A percentile compares a stretch with the other conserved stretches of the same genome.
Conservation (phyloP, 2,888 invertebrate species). For the Melolontha melolontha region DNA sequence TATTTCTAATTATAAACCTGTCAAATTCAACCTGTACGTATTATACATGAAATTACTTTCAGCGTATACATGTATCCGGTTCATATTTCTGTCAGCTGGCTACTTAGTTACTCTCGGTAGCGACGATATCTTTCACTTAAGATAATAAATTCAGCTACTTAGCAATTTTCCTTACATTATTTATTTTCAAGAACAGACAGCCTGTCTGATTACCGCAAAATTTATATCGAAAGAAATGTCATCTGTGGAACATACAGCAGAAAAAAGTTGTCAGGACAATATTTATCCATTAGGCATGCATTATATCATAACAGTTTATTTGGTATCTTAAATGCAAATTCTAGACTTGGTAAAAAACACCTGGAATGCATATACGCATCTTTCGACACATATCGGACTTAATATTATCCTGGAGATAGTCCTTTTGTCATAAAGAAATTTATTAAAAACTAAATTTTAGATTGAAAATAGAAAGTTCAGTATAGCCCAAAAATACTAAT, state of each 20-base stretch:
- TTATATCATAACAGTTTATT: too few relatives aligned
- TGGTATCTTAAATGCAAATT: too few relatives aligned
- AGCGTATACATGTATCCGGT: slow-evolving; percentile 39
- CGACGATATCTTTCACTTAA: slow-evolving; percentile 41
- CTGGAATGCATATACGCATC: too few relatives aligned
- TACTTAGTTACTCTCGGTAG: slow-evolving; percentile 43
- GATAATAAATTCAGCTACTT: slow-evolving; percentile 44
- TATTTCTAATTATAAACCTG: slow-evolving; percentile 46
- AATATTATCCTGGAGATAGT: too few relatives aligned
- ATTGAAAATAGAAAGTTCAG: too few relatives aligned
- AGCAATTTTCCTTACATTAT: slow-evolving; percentile 42
- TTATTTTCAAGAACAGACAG: slow-evolving; percentile 36
- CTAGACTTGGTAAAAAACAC: too few relatives aligned
- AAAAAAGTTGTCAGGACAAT: too few relatives aligned
- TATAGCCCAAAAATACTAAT: too few relatives aligned
- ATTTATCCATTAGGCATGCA: too few relatives aligned
- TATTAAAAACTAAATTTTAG: too few relatives aligned
- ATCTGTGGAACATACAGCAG: not conserved
- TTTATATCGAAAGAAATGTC: slow-evolving; percentile 30
- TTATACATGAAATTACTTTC: slow-evolving; percentile 43
- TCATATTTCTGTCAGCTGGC: slow-evolving; percentile 46
- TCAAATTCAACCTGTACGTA: slow-evolving; percentile 43
- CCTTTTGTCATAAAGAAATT: too few relatives aligned
- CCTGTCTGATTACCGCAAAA: slow-evolving; percentile 25
- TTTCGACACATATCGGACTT: too few relatives aligned